phyloP scores from a whole-genome alignment of 2,888 invertebrate genomes.

The Ypsolopha sequella region DNA sequence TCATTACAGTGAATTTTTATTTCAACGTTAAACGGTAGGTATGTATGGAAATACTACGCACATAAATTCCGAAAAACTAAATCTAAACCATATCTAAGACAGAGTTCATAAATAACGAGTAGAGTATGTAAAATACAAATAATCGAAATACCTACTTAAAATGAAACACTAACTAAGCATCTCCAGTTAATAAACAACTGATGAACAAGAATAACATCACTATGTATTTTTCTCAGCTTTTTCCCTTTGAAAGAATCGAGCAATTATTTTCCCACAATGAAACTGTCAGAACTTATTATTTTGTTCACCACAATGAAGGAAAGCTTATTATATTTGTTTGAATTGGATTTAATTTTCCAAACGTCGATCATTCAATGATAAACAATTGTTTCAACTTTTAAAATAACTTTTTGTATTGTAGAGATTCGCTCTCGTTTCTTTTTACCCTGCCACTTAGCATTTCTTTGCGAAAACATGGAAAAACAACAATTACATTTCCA shows the following conservation, averaged over 20 bases:
- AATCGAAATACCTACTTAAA: too few species aligned
- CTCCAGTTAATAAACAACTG: neutral
- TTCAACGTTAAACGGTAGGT: too few species aligned
- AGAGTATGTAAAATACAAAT: too few species aligned
- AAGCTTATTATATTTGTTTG: conserved; percentile 18
- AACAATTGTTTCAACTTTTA: neutral
- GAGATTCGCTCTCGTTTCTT: too few species aligned
- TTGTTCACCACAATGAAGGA: conserved; percentile 18
- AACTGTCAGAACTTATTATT: conserved; percentile 20
- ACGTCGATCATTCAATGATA: neutral
- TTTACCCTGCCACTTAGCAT: too few species aligned
- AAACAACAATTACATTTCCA: neutral
- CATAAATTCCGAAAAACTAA: too few species aligned
- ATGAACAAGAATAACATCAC: neutral
- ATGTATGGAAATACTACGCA: too few species aligned
- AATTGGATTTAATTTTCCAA: neutral
- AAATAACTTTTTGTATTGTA: too few species aligned
- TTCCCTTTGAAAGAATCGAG: neutral
- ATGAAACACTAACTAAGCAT: too few species aligned
- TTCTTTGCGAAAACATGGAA: neutral
- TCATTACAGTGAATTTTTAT: too few species aligned
- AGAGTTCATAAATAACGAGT: too few species aligned
- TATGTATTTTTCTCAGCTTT: neutral
- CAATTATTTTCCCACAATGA: conserved; percentile 14
- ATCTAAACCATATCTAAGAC: too few species aligned